Evolutionary conservation across 1,140 invertebrate genomes (phyloP).

Genomic region (Eriocheir sinensis): DNA sequence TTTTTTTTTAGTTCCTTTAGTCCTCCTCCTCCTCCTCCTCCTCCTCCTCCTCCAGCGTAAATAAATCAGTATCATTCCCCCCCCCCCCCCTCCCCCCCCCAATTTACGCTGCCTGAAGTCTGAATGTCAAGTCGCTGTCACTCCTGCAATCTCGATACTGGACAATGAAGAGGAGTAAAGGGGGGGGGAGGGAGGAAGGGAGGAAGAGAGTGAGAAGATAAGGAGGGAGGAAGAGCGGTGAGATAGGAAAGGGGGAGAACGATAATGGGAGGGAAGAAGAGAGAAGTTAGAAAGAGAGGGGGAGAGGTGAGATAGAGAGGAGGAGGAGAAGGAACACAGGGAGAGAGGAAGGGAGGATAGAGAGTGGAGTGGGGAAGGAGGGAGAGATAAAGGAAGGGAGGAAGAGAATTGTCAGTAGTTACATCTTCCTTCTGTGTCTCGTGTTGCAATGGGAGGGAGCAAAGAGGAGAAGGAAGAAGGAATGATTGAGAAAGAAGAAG

Average conservation of each 20-base stretch:
- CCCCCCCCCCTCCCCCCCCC: background rate
- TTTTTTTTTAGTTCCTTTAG: too few species aligned
- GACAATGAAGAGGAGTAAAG: background rate
- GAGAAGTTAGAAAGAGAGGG: background rate
- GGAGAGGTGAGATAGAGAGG: background rate
- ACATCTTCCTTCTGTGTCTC: too few species aligned
- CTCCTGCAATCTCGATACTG: background rate
- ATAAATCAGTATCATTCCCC: background rate
- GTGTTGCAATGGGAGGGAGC: too few species aligned
- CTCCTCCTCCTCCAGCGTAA: background rate
- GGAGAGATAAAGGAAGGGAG: background rate
- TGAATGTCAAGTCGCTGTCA: background rate
- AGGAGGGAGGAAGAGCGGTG: background rate
- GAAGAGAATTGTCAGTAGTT: too few species aligned
- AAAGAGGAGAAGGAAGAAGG: background rate
- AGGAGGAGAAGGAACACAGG: background rate
- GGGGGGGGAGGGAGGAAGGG: background rate
- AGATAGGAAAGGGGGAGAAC: too few species aligned
- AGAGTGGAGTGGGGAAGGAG: background rate
- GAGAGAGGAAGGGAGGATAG: too few species aligned
- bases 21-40: background rate
- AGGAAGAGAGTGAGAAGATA: background rate
- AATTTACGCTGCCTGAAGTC: background rate
- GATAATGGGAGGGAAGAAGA: too few species aligned
- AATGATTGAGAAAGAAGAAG: too few species aligned